A percentile compares a stretch with the other conserved stretches of the same genome.
phyloP scores from a whole-genome alignment of 2,797 vertebrate species.

The Silurus lanzhouensis region DNA sequence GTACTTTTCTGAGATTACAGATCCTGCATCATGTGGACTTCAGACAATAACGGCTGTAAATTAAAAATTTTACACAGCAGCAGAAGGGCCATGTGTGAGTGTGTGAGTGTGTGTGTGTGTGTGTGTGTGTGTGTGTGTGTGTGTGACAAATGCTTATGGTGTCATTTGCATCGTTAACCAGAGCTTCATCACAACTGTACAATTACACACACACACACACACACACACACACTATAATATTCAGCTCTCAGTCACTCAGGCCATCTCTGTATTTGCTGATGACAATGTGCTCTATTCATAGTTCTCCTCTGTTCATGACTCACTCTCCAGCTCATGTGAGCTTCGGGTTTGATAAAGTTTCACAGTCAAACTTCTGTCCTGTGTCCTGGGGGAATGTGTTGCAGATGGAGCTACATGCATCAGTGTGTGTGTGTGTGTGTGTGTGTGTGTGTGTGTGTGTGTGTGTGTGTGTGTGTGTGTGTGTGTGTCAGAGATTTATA shows the following conservation, averaged over 20 bases:
- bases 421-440: not conserved
- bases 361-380: conserved; percentile 6
- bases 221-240: conserved; percentile 50
- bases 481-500: not conserved
- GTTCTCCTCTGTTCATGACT: conserved; percentile 36
- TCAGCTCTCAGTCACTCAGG: conserved; percentile 44
- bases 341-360: conserved; percentile 32
- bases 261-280: conserved; percentile 34
- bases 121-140: not conserved
- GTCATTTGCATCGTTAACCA: conserved; percentile 41
- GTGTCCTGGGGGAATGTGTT: conserved; percentile 33
- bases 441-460: not conserved
- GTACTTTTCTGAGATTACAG: conserved; percentile 37
- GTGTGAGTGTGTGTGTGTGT: not conserved
- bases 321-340: conserved; percentile 49
- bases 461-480: not conserved
- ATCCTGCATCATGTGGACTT: conserved; percentile 38
- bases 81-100: not conserved
- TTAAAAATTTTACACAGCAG: conserved; percentile 31
- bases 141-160: conserved; percentile 38
- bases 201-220: not conserved
- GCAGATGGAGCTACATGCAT: conserved; percentile 9
- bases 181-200: conserved; percentile 25
- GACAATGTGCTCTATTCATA: conserved; percentile 61
- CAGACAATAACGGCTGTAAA: conserved; percentile 21